Percentiles rank a stretch among this genome's conserved stretches.
Conservation (phyloP, 2,113 vertebrate genomes). For the Crotalus helleri region DNA sequence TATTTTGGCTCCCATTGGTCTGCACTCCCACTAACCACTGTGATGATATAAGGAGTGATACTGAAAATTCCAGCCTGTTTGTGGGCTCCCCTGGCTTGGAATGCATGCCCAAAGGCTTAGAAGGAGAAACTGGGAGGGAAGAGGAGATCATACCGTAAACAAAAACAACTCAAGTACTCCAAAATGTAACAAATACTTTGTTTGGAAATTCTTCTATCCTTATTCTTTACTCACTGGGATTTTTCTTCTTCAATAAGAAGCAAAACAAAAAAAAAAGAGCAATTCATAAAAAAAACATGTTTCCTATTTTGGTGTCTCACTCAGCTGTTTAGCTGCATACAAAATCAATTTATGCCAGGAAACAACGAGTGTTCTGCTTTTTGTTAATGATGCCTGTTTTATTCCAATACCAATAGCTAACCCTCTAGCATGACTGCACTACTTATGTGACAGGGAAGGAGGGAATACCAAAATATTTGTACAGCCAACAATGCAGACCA, state of each 20-base stretch:
- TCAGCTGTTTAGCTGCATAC: not conserved
- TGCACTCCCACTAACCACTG: not conserved
- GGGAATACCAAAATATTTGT: not conserved
- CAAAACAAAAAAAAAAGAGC: constrained; percentile 27
- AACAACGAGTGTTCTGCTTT: constrained; percentile 17
- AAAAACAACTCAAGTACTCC: constrained; percentile 40
- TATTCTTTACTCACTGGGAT: constrained; percentile 35
- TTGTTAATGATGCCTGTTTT: constrained; percentile 24
- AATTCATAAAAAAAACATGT: constrained; percentile 22
- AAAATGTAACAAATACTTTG: constrained; percentile 42
- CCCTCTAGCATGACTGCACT: not conserved
- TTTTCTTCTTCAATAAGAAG: constrained; percentile 6
- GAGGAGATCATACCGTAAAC: constrained; percentile 39
- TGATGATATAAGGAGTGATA: not conserved
- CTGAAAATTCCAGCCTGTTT: constrained; percentile 24
- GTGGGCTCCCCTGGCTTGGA: constrained; percentile 27
- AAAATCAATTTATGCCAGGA: constrained; percentile 25
- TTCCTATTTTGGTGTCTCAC: not conserved
- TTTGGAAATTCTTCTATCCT: constrained; percentile 37
- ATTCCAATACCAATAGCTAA: constrained; percentile 24
- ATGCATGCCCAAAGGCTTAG: constrained; percentile 41
- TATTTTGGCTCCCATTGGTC: not conserved
- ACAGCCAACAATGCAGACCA: not conserved
- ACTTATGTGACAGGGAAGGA: not conserved
- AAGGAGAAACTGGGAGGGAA: constrained; percentile 46